Evolutionary conservation across 2,888 invertebrate genomes (phyloP), one percentile per base, ranked within the genome.

Genomic region (Oligia strigilis): DNA sequence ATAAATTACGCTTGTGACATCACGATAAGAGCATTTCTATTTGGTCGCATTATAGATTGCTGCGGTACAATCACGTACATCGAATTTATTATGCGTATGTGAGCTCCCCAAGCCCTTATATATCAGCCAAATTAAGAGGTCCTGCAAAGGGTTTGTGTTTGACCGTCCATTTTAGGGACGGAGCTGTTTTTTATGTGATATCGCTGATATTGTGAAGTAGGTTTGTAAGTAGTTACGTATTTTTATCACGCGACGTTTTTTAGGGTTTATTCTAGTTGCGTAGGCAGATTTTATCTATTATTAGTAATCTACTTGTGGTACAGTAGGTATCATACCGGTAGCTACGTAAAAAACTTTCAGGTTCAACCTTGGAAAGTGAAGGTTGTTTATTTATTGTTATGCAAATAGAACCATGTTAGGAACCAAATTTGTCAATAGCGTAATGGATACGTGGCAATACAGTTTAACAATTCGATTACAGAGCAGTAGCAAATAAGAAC

Each of bases 1-100:
- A 85, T 86, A 87, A 83, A 88, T 89, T 84, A 82, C 73, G 55
- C 67, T 77, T 84, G 78, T 80, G 84, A 87, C 87, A 88, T 74
- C 78, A 83, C 81, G 90, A 86, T 89, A 90, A 85, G 86, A 82
- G 80, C 87, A 87, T 86, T 90, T 89, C 87, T 89, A 89, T 87
- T 87, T 87, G 82, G 86, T 79, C 80, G 85, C 71, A 82, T 87
- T 86, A 88, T 78, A 85, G 86, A 85, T 88, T 77, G 87, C 86
- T 86, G 85, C 64, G 82, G 85, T 87, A 84, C 84, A 87, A 91
- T 90, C 91, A 90, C 91, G 91, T 91, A 84, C 87, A 74, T 40
- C 75, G 77, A 89, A 91, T 91, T 90, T 91, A 90, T 91, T 82
- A 87, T 83, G 75, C 81, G 85, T 87, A 87, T 90, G 89, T 87